Evolutionary conservation across 2,797 vertebrate species (phyloP), one percentile per base, ranked within the genome.

Genomic region (Cyclopterus lumpus): DNA sequence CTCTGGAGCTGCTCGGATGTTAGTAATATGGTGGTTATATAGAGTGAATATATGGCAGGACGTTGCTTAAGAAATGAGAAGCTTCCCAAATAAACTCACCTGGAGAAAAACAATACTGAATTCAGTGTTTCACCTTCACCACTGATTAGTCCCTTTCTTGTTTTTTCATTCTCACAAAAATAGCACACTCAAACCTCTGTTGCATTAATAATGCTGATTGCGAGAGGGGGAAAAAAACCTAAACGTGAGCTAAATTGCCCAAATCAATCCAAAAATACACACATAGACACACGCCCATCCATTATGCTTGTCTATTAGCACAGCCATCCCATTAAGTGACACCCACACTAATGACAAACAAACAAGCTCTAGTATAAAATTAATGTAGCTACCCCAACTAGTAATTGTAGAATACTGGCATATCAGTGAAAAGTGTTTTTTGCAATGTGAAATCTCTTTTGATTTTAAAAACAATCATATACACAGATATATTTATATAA

Each of bases 271-370:
- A 30, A 61, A 75, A 28, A 75, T 3, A 48, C 6, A 81, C 3
- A 74, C 36, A 48, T 55, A 72, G 40, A 57, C 8, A 73, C 5
- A 73, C 54, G 68, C 48, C 9, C 64, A 42, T 71, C 34, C 67
- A 36, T 80, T 82, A 75, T 81, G 71, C 46, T 68, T 60, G 38
- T 73, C 44, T 75, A 76, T 85, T 83, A 77, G 67, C 66, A 71
- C 30, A 82, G 57, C 58, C 65, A 81, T 65, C 67, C 20, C 54
- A 81, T 80, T 78, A 79, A 80, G 67, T 74, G 57, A 66, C 77
- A 82, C 54, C 54, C 46, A 77, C 67, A 79, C 46, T 83, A 88
- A 87, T 83, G 76, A 71, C 67, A 85, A 26, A 63, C 65, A 81
- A 79, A 86, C 79, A 81, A 82, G 82, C 78, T 71, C 58, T 44